Conservation (phyloP, 2,888 invertebrate species). For the Acanthoscelides obtectus region DNA sequence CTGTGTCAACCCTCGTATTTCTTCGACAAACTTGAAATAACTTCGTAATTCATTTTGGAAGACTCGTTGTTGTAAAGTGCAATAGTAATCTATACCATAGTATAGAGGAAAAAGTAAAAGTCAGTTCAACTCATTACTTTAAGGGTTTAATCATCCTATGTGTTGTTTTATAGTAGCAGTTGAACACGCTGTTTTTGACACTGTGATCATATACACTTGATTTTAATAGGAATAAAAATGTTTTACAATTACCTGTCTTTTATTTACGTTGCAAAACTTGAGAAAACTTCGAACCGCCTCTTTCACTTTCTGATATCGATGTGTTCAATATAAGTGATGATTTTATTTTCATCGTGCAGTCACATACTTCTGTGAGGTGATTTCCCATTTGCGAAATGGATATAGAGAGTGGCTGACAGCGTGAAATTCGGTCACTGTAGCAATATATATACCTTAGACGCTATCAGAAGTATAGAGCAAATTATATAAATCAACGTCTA, state of each 20-base stretch:
- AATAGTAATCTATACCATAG: neutral
- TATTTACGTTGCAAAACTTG: neutral
- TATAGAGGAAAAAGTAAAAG: neutral
- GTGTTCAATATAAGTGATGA: constrained; percentile 32
- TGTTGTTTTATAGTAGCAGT: neutral
- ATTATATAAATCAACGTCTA: too few species aligned
- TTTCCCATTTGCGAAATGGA: neutral
- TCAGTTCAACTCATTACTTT: neutral
- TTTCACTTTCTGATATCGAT: constrained; percentile 27
- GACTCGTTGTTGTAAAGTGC: neutral
- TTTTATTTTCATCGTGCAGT: constrained; percentile 4
- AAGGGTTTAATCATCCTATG: neutral
- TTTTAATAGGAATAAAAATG: neutral
- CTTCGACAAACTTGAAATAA: neutral
- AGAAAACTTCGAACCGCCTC: neutral
- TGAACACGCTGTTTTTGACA: neutral
- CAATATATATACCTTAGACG: neutral
- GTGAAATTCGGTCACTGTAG: neutral
- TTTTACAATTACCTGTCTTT: neutral
- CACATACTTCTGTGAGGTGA: neutral
- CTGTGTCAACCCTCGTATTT: neutral
- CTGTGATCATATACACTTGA: neutral
- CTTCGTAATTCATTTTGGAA: neutral
- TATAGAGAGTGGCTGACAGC: neutral
- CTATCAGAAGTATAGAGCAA: too few species aligned